phyloP scores from a whole-genome alignment of 2,113 vertebrate species.

The Egretta garzetta region DNA sequence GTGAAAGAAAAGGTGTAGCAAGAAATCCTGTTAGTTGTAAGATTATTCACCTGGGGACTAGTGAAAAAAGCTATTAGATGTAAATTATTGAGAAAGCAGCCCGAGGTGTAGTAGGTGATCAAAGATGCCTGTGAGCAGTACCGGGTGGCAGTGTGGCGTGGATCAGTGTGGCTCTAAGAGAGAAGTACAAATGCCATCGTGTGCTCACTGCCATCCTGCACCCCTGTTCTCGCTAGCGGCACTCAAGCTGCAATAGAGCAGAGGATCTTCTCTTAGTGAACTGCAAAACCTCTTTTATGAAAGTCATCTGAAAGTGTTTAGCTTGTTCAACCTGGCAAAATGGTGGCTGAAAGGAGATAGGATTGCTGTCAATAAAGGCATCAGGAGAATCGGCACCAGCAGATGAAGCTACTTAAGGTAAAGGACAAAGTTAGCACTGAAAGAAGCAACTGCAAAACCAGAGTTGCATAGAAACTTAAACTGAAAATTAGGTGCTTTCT shows the following conservation, averaged over 20 bases:
- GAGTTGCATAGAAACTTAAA: background rate
- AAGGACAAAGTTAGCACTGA: background rate
- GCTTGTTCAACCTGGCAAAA: background rate
- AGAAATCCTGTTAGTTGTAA: background rate
- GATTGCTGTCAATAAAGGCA: background rate
- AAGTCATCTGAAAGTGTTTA: background rate
- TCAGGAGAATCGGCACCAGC: background rate
- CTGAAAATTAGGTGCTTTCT: background rate
- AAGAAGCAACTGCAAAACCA: background rate
- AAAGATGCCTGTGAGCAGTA: background rate
- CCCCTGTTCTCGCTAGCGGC: background rate
- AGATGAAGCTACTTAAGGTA: background rate
- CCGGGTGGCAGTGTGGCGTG: background rate
- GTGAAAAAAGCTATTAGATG: background rate
- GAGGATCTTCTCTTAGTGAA: background rate
- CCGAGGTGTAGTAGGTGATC: background rate
- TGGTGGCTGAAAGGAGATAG: background rate
- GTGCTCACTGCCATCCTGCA: background rate
- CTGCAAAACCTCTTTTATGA: background rate
- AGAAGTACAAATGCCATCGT: background rate
- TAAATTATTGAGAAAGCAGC: background rate
- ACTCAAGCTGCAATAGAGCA: background rate
- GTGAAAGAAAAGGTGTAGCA: background rate
- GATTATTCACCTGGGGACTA: background rate
- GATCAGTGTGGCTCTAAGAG: background rate